Base-by-base conservation (phyloP, 2,888 invertebrate species). In the Heteropelma amictum region DNA sequence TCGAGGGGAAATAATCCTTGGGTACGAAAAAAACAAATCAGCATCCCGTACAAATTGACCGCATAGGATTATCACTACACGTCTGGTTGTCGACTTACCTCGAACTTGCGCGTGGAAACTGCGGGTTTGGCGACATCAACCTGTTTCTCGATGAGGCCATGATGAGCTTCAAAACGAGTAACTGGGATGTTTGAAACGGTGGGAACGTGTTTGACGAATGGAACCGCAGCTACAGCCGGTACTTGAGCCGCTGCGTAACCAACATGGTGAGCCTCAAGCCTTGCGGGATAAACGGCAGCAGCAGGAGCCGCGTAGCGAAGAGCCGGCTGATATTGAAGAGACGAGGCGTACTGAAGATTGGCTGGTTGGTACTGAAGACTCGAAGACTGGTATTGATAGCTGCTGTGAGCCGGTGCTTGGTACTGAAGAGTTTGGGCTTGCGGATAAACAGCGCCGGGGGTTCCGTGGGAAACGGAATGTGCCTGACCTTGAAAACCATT, bases 81-180 rank as follows among this genome's bases (percentile, higher is more conserved):
- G 40, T 28, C 21, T 33, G 14, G 3, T 3, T 14, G n/a, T 7
- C 0, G 26, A 26, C 10, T 23, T 77, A 89, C 88, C 83, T 92
- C 91, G 81, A 90, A 91, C 76, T 91, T 92, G 64, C 91, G 90
- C 21, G 92, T 92, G 77, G 92, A 91, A 6, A 90, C 88, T 2
- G 92, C 92, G 0, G 92, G 92, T 79, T 92, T 92, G 3, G 91
- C 90, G 17, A 92, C 91, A 81, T 92, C 92, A 10, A 92, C 89
- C 47, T 91, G 90, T 78, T 92, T 91, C 77, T 92, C 90, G 51
- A 91, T 86, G 17, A 91, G 88, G 14, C 90, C 90, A 3, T 90
- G 92, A 40, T 90, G 90, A 58, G 90, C 89, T 77, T 90, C 89
- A 76, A 88, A 84, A 21, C 89, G 89, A 10, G 90, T 90, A 4